phyloP scores from a whole-genome alignment of 2,888 invertebrate species.

The Pediacus dermestoides region DNA sequence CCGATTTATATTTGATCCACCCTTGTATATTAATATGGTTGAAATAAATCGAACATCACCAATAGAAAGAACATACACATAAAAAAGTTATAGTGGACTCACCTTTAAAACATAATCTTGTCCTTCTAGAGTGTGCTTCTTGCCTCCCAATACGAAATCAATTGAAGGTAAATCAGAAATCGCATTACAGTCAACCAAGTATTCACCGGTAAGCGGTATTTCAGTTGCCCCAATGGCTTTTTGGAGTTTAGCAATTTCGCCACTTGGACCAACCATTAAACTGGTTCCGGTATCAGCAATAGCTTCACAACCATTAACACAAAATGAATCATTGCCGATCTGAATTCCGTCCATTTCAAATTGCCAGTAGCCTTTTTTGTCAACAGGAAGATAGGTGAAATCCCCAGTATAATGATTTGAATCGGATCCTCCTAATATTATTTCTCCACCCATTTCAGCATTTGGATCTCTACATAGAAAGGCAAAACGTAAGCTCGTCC shows the following conservation, averaged over 20 bases:
- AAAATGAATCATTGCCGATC: slow-evolving; percentile 58
- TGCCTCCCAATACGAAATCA: slow-evolving; percentile 70
- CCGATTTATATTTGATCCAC: too few species aligned
- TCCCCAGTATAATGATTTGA: slow-evolving; percentile 80
- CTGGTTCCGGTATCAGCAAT: slow-evolving; percentile 96
- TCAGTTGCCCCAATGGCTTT: slow-evolving; percentile 79
- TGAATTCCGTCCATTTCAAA: slow-evolving; percentile 67
- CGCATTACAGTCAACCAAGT: slow-evolving; percentile 70
- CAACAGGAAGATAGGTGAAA: slow-evolving; percentile 84
- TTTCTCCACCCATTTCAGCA: slow-evolving; percentile 75
- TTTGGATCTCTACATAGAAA: slow-evolving; percentile 61
- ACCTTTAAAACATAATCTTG: slow-evolving; percentile 84
- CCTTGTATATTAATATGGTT: too few species aligned
- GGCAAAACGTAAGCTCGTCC: slow-evolving; percentile 37
- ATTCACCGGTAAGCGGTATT: slow-evolving; percentile 80
- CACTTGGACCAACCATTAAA: slow-evolving; percentile 84
- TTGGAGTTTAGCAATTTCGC: slow-evolving; percentile 75
- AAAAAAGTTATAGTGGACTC: too few species aligned
- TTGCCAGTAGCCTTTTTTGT: slow-evolving; percentile 91
- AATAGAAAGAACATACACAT: too few species aligned
- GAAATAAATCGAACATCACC: too few species aligned
- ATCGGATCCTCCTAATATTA: slow-evolving; percentile 94
- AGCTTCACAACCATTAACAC: slow-evolving; percentile 80
- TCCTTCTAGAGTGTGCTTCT: slow-evolving; percentile 69
- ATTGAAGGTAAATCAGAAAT: slow-evolving; percentile 77